Evolutionary conservation across 1,140 invertebrate genomes (phyloP).

Genomic region (Plectrocnemia conspersa): DNA sequence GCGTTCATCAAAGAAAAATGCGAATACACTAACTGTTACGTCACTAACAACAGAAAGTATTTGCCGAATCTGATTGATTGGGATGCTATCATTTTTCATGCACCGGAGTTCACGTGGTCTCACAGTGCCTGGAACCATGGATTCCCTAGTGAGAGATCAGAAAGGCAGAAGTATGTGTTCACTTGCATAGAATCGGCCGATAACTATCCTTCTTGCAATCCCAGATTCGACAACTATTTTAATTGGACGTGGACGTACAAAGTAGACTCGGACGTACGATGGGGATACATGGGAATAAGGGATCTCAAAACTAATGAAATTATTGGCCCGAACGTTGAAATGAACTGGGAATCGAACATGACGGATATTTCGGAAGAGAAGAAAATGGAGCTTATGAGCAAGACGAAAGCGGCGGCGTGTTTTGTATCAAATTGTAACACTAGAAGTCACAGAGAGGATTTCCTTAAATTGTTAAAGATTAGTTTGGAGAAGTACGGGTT

Average conservation of each 20-base stretch:
- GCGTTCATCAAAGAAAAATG: conserved; percentile 9
- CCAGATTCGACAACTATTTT: conserved; percentile 45
- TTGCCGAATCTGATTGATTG: conserved; percentile 32
- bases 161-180: conserved; percentile 43
- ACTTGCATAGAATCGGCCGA: conserved; percentile 42
- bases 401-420: conserved; percentile 54
- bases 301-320: conserved; percentile 37
- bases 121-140: conserved; percentile 16
- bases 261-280: conserved; percentile 58
- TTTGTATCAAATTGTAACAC: conserved; percentile 62
- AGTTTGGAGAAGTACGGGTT: conserved; percentile 45
- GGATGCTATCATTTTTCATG: conserved; percentile 40
- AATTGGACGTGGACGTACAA: conserved; percentile 65
- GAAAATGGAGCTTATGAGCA: conserved; percentile 40
- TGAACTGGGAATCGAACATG: conserved; percentile 40
- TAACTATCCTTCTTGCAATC: conserved; percentile 42
- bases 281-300: conserved; percentile 48
- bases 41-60: conserved; percentile 23
- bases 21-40: conserved; percentile 23
- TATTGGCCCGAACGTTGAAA: conserved; percentile 38
- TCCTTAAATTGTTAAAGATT: conserved; percentile 53
- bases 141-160: conserved; percentile 36
- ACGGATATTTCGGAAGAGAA: conserved; percentile 36
- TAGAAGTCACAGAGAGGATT: conserved; percentile 51
- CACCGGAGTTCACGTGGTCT: conserved; percentile 33